phyloP scores from a whole-genome alignment of 1,140 invertebrate genomes.

The Bursaphelenchus mucronatus region DNA sequence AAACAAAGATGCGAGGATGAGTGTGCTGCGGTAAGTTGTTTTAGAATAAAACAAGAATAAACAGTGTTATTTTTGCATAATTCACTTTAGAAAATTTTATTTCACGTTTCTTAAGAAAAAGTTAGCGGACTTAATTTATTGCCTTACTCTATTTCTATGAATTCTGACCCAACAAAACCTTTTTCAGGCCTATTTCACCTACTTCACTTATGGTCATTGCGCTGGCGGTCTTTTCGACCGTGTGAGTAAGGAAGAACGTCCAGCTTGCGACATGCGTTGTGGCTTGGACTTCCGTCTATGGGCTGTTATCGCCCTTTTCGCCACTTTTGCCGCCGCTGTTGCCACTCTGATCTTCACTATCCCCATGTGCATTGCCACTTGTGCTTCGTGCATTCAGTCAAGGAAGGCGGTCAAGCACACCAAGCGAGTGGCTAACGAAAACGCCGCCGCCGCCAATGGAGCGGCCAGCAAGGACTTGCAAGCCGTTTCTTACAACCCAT shows the following conservation, averaged over 20 bases:
- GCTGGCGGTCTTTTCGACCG: constrained; percentile 52
- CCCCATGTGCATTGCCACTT: constrained; percentile 57
- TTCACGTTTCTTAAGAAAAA: constrained; percentile 5
- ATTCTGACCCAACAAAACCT: not conserved
- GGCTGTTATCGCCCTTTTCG: constrained; percentile 48
- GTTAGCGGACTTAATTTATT: not conserved
- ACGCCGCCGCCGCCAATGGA: not conserved
- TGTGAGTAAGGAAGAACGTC: constrained; percentile 34
- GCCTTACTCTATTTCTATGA: not conserved
- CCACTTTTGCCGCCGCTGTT: constrained; percentile 49
- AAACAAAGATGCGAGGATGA: constrained; percentile 55
- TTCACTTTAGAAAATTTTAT: constrained; percentile 24
- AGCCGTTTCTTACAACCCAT: constrained; percentile 36
- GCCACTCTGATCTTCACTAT: constrained; percentile 50
- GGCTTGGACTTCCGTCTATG: constrained; percentile 51
- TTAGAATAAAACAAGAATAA: not conserved
- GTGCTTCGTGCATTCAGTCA: constrained; percentile 53
- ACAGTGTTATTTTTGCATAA: constrained; percentile 3
- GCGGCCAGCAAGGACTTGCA: constrained; percentile 36
- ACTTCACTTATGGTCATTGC: constrained; percentile 53
- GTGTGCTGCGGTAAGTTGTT: constrained; percentile 49
- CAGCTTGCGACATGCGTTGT: constrained; percentile 49
- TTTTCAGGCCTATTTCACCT: constrained; percentile 47
- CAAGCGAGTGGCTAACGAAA: constrained; percentile 41
- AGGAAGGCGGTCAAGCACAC: constrained; percentile 48